Percentiles rank a stretch among this genome's conserved stretches.
Conservation (phyloP, 2,888 invertebrate genomes). For the Ganaspis brasiliensis region DNA sequence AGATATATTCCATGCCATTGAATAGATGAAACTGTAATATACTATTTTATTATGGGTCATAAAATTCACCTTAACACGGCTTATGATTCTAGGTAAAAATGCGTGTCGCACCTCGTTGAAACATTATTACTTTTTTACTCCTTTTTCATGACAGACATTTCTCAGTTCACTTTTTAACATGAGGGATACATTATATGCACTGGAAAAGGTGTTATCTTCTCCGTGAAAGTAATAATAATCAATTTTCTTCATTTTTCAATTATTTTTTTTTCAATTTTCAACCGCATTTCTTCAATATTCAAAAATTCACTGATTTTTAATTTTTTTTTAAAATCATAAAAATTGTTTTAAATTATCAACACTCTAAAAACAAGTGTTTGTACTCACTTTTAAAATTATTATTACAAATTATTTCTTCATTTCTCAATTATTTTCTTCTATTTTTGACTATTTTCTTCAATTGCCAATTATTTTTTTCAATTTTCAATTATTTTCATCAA, state of each 20-base stretch:
- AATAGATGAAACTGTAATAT: conserved; percentile 11
- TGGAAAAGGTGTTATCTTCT: background rate
- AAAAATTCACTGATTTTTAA: too few relatives aligned
- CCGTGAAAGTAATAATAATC: background rate
- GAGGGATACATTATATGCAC: background rate
- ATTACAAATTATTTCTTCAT: too few relatives aligned
- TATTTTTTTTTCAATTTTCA: too few relatives aligned
- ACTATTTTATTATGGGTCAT: conserved; percentile 10
- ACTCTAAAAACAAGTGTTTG: too few relatives aligned
- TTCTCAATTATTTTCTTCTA: too few relatives aligned
- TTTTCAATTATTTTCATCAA: too few relatives aligned
- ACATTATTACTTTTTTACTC: conserved; percentile 6
- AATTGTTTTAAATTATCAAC: too few relatives aligned
- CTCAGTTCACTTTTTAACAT: background rate
- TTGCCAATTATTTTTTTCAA: too few relatives aligned
- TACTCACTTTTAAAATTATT: too few relatives aligned
- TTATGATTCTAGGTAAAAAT: conserved; percentile 31
- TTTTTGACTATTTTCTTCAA: too few relatives aligned
- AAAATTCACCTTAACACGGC: conserved; percentile 16
- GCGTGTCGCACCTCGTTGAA: conserved; percentile 12
- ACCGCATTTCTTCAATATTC: too few relatives aligned
- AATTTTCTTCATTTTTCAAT: background rate
- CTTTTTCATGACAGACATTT: background rate
- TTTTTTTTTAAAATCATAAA: too few relatives aligned
- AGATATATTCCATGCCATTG: background rate